Evolutionary conservation across 2,797 vertebrate genomes (phyloP).

Genomic region (Columba guinea): DNA sequence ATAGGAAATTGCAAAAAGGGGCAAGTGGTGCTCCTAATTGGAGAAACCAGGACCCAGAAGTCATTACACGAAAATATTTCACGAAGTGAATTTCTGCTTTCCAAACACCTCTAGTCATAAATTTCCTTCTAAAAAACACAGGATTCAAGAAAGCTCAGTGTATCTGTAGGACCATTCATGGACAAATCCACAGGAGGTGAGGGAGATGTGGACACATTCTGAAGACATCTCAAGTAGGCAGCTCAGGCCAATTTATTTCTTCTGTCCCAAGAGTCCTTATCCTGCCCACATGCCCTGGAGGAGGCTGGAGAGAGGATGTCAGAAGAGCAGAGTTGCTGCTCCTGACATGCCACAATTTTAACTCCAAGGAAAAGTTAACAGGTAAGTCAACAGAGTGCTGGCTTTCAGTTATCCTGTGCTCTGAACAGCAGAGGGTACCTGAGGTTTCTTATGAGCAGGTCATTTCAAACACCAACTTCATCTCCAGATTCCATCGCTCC

Average conservation of each 20-base stretch:
- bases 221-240: accelerated
- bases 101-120: not conserved
- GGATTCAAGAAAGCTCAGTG: not conserved
- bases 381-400: not conserved
- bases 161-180: not conserved
- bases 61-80: not conserved
- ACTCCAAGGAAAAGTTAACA: not conserved
- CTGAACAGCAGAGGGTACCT: not conserved
- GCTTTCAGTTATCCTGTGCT: not conserved
- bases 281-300: not conserved
- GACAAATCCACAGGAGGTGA: not conserved
- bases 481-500: not conserved
- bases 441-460: not conserved
- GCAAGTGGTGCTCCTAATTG: accelerated
- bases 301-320: not conserved
- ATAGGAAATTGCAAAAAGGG: not conserved
- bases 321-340: not conserved
- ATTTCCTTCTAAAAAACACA: not conserved
- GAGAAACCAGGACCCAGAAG: not conserved
- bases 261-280: not conserved
- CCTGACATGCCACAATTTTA: not conserved
- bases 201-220: not conserved
- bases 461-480: not conserved
- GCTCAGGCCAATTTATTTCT: not conserved
- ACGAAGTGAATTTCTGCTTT: not conserved